Evolutionary conservation across 2,888 invertebrate genomes (phyloP).

Genomic region (Lasioglossum marginatum): DNA sequence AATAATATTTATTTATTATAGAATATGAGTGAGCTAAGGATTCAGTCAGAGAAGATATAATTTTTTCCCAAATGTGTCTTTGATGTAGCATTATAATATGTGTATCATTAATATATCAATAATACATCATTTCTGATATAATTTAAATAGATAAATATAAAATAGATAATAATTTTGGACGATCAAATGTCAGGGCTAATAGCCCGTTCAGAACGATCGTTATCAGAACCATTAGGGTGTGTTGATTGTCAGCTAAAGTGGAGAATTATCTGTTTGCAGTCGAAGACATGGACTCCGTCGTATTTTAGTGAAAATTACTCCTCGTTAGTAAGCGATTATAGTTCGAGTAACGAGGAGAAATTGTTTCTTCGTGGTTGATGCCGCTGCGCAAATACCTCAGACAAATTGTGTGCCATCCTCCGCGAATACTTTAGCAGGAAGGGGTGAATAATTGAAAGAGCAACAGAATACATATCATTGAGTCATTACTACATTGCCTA

Average conservation of each 20-base stretch:
- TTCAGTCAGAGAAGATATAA: too few species aligned
- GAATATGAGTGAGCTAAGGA: too few species aligned
- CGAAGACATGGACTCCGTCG: constrained; percentile 7
- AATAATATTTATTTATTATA: too few species aligned
- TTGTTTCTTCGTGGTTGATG: constrained; percentile 17
- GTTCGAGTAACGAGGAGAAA: constrained; percentile 28
- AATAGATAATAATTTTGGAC: not conserved
- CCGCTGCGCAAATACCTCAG: not conserved
- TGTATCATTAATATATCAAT: too few species aligned
- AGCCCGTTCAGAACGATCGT: constrained; percentile 17
- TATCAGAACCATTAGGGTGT: not conserved
- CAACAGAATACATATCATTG: not conserved
- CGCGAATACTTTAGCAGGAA: not conserved
- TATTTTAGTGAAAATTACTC: constrained; percentile 34
- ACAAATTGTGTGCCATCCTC: not conserved
- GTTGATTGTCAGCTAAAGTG: constrained; percentile 17
- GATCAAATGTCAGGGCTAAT: not conserved
- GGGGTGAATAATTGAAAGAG: not conserved
- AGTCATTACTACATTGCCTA: not conserved
- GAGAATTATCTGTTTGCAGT: constrained; percentile 19
- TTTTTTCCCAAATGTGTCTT: too few species aligned
- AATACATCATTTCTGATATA: too few species aligned
- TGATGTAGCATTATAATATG: too few species aligned
- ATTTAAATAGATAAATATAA: too few species aligned
- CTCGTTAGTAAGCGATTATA: constrained; percentile 28